These are phyloP conservation scores for Pseudochaenichthys georgianus DNA, from an alignment of 2,797 vertebrate species.

Conservation along the genomic window DNA sequence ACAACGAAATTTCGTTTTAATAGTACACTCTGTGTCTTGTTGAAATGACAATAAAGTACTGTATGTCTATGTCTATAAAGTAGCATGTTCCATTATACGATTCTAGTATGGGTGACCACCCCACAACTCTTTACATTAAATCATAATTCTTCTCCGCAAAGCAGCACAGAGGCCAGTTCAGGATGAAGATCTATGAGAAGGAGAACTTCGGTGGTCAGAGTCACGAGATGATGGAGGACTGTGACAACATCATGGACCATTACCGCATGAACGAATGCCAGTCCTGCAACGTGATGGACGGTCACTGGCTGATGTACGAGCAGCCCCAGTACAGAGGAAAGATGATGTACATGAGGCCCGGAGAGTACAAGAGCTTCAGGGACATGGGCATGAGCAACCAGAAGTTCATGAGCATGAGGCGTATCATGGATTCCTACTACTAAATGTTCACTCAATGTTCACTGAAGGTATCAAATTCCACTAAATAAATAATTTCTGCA, in stretches of 20 bases:
- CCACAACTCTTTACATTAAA: no score
- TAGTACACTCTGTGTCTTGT: no score
- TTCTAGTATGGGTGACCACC: no score
- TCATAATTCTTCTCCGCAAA: background rate
- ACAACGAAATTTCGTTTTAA: no score
- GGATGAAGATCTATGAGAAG: conserved; percentile 82
- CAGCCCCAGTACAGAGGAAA: conserved; percentile 72
- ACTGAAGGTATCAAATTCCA: no score
- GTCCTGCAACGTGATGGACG: conserved; percentile 73
- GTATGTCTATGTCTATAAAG: no score
- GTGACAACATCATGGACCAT: conserved; percentile 68
- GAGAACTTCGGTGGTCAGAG: conserved; percentile 67
- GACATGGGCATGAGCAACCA: conserved; percentile 67
- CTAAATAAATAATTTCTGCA: no score
- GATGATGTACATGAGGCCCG: conserved; percentile 77
- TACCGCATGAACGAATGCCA: conserved; percentile 66
- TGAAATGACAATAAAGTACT: no score
- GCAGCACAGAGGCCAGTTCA: conserved; percentile 78
- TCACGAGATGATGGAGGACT: conserved; percentile 71
- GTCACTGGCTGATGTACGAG: conserved; percentile 75
- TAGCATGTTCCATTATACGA: no score
- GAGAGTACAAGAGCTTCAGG: conserved; percentile 81
- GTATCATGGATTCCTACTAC: conserved; percentile 39
- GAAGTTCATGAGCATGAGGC: conserved; percentile 76
- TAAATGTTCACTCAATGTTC: no score